Base-by-base conservation (phyloP, 1,140 invertebrate species). In the Phthorimaea operculella region DNA sequence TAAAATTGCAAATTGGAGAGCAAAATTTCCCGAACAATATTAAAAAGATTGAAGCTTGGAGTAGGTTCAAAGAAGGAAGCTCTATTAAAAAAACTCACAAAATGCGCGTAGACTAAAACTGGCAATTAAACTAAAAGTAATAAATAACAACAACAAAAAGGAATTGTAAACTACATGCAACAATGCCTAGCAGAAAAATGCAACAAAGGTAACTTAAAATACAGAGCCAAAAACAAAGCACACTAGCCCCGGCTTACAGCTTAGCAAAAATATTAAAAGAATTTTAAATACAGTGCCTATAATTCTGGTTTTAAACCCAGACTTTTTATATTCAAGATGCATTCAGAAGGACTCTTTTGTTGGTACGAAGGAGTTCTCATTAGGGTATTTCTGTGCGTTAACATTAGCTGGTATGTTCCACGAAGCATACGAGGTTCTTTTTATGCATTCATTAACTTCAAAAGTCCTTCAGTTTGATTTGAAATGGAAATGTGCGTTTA, bases 311-410 rank as follows among this genome's bases (percentile, higher is more conserved):
- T 74, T 72, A 74, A 74, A 74, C 71, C 66, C 69, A 73, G 70
- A 70, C 76, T 74, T 82, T 73, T 77, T 77, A 64, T 72, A 66
- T 69, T 69, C 68, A 68, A 66, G 70, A 70, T 71, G 71, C 70
- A 79, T 80, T 76, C 73, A 78, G 63, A 62, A 68, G 63, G 59
- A 70, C 59, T 64, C 66, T 66, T 80, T 83, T 83, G 75, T 78
- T 81, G 66, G 62, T 61, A 69, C 71, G 66, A 76, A 78, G 71
- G 68, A 74, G 71, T 74, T 76, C 76, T 81, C 77, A 76, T 81
- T 80, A 79, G 77, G 74, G 73, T 76, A 71, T 76, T 76, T 71
- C 64, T 62, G 61, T 74, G 64, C 64, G 67, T 80, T 77, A 67
- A 74, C 68, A 76, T 80, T 79, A 78, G 64, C 70, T 64, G 8